Conservation (phyloP, 2,797 vertebrate species). For the Naso thynnoides region DNA sequence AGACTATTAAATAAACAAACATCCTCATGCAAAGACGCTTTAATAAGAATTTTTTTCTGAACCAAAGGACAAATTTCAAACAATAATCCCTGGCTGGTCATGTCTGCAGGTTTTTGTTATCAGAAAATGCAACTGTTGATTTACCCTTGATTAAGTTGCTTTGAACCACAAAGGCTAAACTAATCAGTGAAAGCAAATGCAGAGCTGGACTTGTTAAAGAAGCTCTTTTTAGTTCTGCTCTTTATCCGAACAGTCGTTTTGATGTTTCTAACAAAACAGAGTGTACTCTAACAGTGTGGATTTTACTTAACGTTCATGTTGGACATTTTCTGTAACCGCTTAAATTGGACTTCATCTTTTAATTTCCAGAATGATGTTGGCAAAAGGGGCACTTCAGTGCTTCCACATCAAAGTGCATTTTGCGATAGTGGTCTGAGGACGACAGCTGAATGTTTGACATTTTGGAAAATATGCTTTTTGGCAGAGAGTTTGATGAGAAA, state of each 20-base stretch:
- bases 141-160: conserved; percentile 42
- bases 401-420: conserved; percentile 25
- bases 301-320: conserved; percentile 11
- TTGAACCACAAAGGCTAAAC: conserved; percentile 44
- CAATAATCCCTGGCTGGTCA: not conserved
- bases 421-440: conserved; percentile 16
- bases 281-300: conserved; percentile 10
- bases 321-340: conserved; percentile 12
- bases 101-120: conserved; percentile 24
- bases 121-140: conserved; percentile 12
- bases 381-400: conserved; percentile 3
- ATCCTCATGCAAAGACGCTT: not conserved
- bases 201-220: conserved; percentile 13
- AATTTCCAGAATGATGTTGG: conserved; percentile 16
- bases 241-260: not conserved
- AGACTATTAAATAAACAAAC: not conserved
- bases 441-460: conserved; percentile 1
- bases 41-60: not conserved
- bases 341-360: conserved; percentile 15
- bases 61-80: conserved; percentile 2
- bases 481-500: not conserved
- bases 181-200: conserved; percentile 32
- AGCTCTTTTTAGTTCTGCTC: conserved; percentile 17
- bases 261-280: conserved; percentile 4
- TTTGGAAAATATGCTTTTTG: not conserved